Base-by-base conservation (phyloP, 2,113 vertebrate genomes). In the Barnardius zonarius region DNA sequence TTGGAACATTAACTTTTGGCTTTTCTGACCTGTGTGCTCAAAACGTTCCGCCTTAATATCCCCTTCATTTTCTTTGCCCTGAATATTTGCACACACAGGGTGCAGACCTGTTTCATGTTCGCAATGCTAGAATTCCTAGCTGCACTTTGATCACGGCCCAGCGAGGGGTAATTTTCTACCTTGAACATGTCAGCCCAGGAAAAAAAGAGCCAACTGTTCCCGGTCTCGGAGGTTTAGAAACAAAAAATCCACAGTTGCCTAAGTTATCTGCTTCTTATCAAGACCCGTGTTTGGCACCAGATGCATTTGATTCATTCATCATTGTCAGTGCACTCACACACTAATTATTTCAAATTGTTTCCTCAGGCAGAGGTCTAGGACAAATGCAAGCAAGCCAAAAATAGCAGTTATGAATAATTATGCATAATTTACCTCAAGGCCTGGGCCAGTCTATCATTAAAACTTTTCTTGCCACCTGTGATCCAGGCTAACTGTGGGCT, bases 301-400 rank as follows among this genome's bases (percentile, higher is more conserved):
- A 97, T 97, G 97, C 96, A 97, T 97, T 98, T 92, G 90, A 98
- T 98, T 97, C 98, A 98, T 99, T 98, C 98, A 98, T 99, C 98
- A 99, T 97, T 98, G 98, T 98, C 98, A 98, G 94, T 97, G 90
- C 90, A 96, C 97, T 97, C 86, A 22, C 97, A 98, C 96, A 97
- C 98, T 99, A 98, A 99, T 99, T 99, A 99, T 98, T 98, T 98
- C 97, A 99, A 99, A 99, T 99, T 98, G 98, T 99, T 99, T 99
- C 98, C 98, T 98, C 98, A 98, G 97, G 97, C 98, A 98, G 97
- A 98, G 98, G 98, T 99, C 98, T 98, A 98, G 98, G 98, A 98
- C 97, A 98, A 98, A 98, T 98, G 98, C 98, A 99, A 98, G 98
- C 98, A 98, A 97, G 98, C 98, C 98, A 98, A 98, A 98, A 98